phyloP scores from a whole-genome alignment of 2,888 invertebrate genomes.

The Schizotus pectinicornis region DNA sequence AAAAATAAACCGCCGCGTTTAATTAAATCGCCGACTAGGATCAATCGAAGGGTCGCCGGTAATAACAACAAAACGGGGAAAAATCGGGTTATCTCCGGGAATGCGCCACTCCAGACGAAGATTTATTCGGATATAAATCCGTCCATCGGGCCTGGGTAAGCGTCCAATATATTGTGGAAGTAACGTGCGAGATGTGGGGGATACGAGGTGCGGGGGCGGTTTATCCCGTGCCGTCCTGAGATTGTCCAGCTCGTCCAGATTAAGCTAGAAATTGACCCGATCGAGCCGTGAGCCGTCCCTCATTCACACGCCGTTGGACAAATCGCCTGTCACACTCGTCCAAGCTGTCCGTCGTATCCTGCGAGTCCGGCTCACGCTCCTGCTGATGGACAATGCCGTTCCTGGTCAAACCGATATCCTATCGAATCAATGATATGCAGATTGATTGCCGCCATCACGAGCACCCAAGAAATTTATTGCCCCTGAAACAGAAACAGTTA shows the following conservation, averaged over 20 bases:
- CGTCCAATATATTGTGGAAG: slow-evolving; percentile 55
- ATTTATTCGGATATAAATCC: slow-evolving; percentile 48
- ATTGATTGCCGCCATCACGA: too few relatives aligned
- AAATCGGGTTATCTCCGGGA: not conserved
- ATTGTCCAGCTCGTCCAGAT: slow-evolving; percentile 55
- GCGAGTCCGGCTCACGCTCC: too few relatives aligned
- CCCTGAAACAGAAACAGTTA: too few relatives aligned
- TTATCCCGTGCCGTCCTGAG: slow-evolving; percentile 49
- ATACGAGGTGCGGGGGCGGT: slow-evolving; percentile 37
- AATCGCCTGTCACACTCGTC: slow-evolving; percentile 55
- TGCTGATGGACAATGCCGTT: too few relatives aligned
- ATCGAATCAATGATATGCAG: too few relatives aligned
- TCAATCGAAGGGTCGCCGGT: not conserved
- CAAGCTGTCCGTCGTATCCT: slow-evolving; percentile 24
- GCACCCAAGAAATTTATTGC: too few relatives aligned
- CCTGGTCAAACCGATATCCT: too few relatives aligned
- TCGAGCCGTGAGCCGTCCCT: slow-evolving; percentile 53
- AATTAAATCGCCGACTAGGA: not conserved
- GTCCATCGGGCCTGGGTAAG: slow-evolving; percentile 48
- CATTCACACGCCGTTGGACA: slow-evolving; percentile 58
- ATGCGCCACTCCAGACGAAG: slow-evolving; percentile 23
- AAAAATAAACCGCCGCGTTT: not conserved
- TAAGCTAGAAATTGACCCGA: slow-evolving; percentile 58
- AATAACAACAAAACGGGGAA: not conserved
- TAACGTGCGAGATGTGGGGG: slow-evolving; percentile 36